These are phyloP conservation scores for Neria commutata DNA, from an alignment of 2,888 invertebrate species.

Conservation along the genomic window DNA sequence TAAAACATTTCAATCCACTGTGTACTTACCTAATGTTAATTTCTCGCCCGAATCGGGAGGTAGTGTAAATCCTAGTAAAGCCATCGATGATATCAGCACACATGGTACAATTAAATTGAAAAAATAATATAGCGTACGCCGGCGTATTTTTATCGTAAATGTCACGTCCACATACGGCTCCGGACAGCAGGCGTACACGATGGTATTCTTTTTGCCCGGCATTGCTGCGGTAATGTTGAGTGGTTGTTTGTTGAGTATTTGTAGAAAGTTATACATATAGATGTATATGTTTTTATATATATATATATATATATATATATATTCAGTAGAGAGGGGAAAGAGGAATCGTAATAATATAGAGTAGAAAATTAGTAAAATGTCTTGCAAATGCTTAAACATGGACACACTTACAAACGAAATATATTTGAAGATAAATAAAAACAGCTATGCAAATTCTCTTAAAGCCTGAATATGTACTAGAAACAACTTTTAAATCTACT, in stretches of 20 bases:
- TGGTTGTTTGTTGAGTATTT: slow-evolving; percentile 5
- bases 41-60: slow-evolving; percentile 80
- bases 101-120: slow-evolving; percentile 99
- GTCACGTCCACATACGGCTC: slow-evolving; percentile 91
- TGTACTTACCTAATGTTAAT: slow-evolving; percentile 62
- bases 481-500: too few species aligned
- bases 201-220: slow-evolving; percentile 90
- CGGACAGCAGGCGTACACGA: slow-evolving; percentile 91
- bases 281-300: too few species aligned
- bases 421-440: too few species aligned
- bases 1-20: too few species aligned
- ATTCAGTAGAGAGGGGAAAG: background rate
- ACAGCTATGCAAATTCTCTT: too few species aligned
- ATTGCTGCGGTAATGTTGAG: slow-evolving; percentile 69
- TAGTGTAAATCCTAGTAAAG: slow-evolving; percentile 95
- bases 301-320: slow-evolving; percentile 3
- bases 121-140: slow-evolving; percentile 97
- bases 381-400: too few species aligned
- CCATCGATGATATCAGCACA: slow-evolving; percentile 98
- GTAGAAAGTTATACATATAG: too few species aligned
- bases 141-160: slow-evolving; percentile 93
- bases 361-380: too few species aligned
- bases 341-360: too few species aligned
- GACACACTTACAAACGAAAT: too few species aligned
- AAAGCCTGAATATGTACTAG: too few species aligned